Percentiles rank a stretch among this genome's conserved stretches.
Evolutionary conservation across 2,113 vertebrate genomes (phyloP).

Genomic region (Osmerus eperlanus): DNA sequence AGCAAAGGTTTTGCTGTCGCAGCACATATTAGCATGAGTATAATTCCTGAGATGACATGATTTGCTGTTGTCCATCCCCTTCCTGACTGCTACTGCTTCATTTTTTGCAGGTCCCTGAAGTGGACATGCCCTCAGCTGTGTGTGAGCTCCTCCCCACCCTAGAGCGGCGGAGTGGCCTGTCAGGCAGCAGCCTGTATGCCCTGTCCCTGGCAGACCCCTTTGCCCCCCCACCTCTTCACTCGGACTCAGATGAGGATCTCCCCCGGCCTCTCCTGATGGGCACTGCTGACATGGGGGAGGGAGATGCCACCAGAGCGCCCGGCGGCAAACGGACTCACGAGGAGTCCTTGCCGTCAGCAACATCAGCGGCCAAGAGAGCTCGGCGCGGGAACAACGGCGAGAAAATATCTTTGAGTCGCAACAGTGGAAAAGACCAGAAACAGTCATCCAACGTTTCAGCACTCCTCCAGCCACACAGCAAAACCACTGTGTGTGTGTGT

Average conservation of each 20-base stretch:
- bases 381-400: constrained; percentile 42
- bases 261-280: constrained; percentile 52
- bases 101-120: constrained; percentile 37
- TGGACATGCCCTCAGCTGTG: constrained; percentile 42
- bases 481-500: constrained; percentile 69
- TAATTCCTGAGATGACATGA: not conserved
- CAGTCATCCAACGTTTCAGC: constrained; percentile 53
- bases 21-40: not conserved
- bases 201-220: constrained; percentile 29
- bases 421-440: constrained; percentile 61
- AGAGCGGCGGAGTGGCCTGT: constrained; percentile 53
- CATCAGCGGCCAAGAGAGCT: constrained; percentile 49
- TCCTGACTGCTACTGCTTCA: not conserved
- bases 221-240: constrained; percentile 65
- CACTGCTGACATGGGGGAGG: constrained; percentile 55
- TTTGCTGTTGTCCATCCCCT: not conserved
- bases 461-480: constrained; percentile 66
- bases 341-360: not conserved
- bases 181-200: constrained; percentile 51
- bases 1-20: not conserved
- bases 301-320: constrained; percentile 22
- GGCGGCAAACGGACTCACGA: constrained; percentile 47
- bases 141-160: constrained; percentile 57
- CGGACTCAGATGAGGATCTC: constrained; percentile 56
- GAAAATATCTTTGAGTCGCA: constrained; percentile 46